Conservation (phyloP, 1,140 invertebrate species). For the Drosophila micromelanica region DNA sequence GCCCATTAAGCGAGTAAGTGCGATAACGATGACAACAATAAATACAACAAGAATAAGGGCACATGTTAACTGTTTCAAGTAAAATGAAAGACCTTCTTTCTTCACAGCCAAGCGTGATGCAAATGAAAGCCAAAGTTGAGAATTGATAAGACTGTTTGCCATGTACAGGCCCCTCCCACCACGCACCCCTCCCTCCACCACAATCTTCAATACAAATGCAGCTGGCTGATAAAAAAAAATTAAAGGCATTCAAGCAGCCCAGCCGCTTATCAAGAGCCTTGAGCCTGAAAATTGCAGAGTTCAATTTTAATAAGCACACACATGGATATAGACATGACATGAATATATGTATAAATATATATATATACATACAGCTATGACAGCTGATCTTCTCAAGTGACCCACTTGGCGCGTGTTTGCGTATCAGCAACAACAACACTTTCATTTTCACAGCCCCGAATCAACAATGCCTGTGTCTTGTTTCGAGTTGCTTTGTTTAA, state of each 20-base stretch:
- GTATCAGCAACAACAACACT: slow-evolving; percentile 60
- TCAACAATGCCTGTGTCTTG: slow-evolving; percentile 70
- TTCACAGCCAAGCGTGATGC: slow-evolving; percentile 40
- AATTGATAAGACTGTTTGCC: slow-evolving; percentile 64
- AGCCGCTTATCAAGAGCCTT: slow-evolving; percentile 51
- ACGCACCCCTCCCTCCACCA: no score
- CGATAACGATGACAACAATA: slow-evolving; percentile 17
- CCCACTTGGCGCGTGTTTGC: slow-evolving; percentile 66
- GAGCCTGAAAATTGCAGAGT: slow-evolving; percentile 66
- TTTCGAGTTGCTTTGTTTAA: slow-evolving; percentile 49
- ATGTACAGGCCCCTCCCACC: neutral
- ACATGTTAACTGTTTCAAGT: slow-evolving; percentile 15
- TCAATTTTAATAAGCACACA: slow-evolving; percentile 9
- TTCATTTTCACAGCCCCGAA: slow-evolving; percentile 66
- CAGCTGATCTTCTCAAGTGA: slow-evolving; percentile 81
- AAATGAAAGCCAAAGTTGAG: slow-evolving; percentile 71
- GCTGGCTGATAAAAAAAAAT: slow-evolving; percentile 39
- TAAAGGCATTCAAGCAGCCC: neutral
- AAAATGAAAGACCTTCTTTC: slow-evolving; percentile 68
- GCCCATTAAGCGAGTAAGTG: slow-evolving; percentile 25
- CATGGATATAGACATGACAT: neutral
- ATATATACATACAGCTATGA: slow-evolving; percentile 32
- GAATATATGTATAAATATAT: neutral
- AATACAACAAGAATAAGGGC: neutral
- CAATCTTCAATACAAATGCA: slow-evolving; percentile 26